A percentile compares a stretch with the other conserved stretches of the same genome.
Evolutionary conservation across 2,888 invertebrate species (phyloP).

Genomic region (Drosophila picticornis): DNA sequence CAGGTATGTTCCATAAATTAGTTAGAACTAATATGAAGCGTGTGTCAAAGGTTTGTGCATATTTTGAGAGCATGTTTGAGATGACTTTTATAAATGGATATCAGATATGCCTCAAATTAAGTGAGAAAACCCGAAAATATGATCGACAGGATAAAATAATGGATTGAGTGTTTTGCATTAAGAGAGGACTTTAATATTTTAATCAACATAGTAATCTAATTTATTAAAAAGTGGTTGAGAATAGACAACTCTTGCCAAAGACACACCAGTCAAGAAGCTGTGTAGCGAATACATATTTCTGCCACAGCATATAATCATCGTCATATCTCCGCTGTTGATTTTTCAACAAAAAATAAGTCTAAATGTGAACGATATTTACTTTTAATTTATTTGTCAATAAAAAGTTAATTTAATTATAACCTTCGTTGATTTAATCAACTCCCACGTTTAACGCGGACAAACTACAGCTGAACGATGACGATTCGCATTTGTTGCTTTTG

Average conservation of each 20-base stretch:
- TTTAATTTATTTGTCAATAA: conserved; percentile 50
- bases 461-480: conserved; percentile 10
- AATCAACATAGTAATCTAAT: not conserved
- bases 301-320: not conserved
- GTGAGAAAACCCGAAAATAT: not conserved
- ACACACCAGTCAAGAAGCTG: not conserved
- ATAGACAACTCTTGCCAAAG: not conserved
- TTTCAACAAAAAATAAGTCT: not conserved
- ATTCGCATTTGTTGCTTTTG: conserved; percentile 11
- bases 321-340: not conserved
- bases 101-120: not conserved
- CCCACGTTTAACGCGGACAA: conserved; percentile 22
- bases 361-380: conserved; percentile 14
- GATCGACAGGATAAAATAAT: not conserved
- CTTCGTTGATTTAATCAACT: conserved; percentile 43
- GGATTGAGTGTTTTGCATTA: not conserved
- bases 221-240: not conserved
- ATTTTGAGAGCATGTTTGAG: not conserved
- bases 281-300: not conserved
- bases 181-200: not conserved
- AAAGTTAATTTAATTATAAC: conserved; percentile 50
- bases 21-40: not conserved
- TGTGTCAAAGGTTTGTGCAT: not conserved
- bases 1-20: conserved; percentile 51
- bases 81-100: not conserved